Percentiles rank a stretch among this genome's conserved stretches.
These are phyloP conservation scores for Tenthredo mesomela DNA, from an alignment of 2,888 invertebrate genomes.

Conservation along the genomic window DNA sequence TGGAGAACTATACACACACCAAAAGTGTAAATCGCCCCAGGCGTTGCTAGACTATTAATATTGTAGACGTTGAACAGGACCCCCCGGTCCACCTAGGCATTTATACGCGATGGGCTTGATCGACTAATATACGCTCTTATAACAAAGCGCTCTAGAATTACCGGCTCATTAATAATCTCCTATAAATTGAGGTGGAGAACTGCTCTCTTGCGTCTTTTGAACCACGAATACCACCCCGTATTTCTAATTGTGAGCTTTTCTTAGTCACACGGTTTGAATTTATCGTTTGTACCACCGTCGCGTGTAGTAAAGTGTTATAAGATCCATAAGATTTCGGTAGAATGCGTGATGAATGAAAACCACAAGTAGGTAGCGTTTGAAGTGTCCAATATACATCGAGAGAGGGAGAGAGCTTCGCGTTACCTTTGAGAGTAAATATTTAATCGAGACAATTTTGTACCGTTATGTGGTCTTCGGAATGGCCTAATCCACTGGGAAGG, in stretches of 20 bases:
- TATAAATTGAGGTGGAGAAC: not conserved
- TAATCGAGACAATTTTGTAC: slow-evolving; percentile 69
- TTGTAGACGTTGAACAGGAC: slow-evolving; percentile 43
- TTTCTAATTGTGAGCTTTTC: slow-evolving; percentile 23
- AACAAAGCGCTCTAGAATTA: slow-evolving; percentile 42
- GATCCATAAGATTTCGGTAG: not conserved
- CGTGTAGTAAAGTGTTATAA: not conserved
- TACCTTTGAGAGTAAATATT: slow-evolving; percentile 70
- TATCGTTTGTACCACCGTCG: slow-evolving; percentile 11
- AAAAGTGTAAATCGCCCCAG: slow-evolving; percentile 23
- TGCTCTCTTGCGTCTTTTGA: slow-evolving; percentile 16
- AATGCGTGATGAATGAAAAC: slow-evolving; percentile 25
- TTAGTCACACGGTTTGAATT: slow-evolving; percentile 9
- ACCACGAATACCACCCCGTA: not conserved
- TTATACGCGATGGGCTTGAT: slow-evolving; percentile 41
- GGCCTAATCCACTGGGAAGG: slow-evolving; percentile 62
- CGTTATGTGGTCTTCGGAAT: slow-evolving; percentile 66
- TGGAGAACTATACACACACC: not conserved
- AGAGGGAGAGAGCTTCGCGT: slow-evolving; percentile 40
- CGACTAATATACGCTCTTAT: not conserved
- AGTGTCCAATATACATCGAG: slow-evolving; percentile 22
- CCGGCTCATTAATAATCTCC: slow-evolving; percentile 37
- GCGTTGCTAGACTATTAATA: slow-evolving; percentile 45
- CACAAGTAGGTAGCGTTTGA: slow-evolving; percentile 21
- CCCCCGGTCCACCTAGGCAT: not conserved